A percentile compares a stretch with the other conserved stretches of the same genome.
phyloP scores from a whole-genome alignment of 92 coral and sea anemone species.

The Diadumene lineata region DNA sequence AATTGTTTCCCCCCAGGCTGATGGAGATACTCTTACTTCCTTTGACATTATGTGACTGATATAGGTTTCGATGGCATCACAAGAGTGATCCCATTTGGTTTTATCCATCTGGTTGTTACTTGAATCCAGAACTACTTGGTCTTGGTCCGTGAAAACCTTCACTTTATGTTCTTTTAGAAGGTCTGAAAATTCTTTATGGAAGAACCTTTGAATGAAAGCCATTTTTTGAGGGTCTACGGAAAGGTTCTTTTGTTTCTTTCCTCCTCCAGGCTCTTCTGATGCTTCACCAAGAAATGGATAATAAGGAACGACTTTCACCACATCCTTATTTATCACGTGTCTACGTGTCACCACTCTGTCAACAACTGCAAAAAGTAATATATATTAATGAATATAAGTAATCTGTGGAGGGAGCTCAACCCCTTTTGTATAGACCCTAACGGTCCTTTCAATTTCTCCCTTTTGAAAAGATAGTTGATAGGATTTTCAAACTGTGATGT shows the following conservation, averaged over 20 bases:
- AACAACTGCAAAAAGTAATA: slow-evolving; percentile 33
- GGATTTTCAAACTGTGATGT: no score
- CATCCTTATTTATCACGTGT: slow-evolving; percentile 35
- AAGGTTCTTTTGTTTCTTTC: slow-evolving; percentile 10
- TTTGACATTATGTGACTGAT: not conserved
- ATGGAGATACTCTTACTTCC: slow-evolving; percentile 5
- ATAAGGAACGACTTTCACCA: slow-evolving; percentile 31
- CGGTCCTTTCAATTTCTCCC: no score
- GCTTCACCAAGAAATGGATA: slow-evolving; percentile 52
- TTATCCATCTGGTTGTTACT: slow-evolving; percentile 18
- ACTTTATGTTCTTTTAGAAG: slow-evolving; percentile 10
- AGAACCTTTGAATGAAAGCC: slow-evolving; percentile 5
- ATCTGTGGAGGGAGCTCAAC: no score
- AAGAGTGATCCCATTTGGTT: slow-evolving; percentile 20
- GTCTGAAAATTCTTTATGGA: slow-evolving; percentile 9
- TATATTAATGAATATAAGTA: no score
- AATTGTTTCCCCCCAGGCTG: slow-evolving; percentile 17
- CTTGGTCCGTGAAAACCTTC: slow-evolving; percentile 10
- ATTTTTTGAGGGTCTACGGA: slow-evolving; percentile 9
- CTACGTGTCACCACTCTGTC: slow-evolving; percentile 10
- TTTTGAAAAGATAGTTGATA: no score
- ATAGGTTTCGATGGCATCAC: slow-evolving; percentile 2
- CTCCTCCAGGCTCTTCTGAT: slow-evolving; percentile 15
- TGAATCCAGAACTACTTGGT: slow-evolving; percentile 1
- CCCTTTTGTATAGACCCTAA: no score